Percentiles rank a stretch among this genome's conserved stretches.
Conservation (phyloP, 2,797 vertebrate genomes). For the Gambelia wislizenii region DNA sequence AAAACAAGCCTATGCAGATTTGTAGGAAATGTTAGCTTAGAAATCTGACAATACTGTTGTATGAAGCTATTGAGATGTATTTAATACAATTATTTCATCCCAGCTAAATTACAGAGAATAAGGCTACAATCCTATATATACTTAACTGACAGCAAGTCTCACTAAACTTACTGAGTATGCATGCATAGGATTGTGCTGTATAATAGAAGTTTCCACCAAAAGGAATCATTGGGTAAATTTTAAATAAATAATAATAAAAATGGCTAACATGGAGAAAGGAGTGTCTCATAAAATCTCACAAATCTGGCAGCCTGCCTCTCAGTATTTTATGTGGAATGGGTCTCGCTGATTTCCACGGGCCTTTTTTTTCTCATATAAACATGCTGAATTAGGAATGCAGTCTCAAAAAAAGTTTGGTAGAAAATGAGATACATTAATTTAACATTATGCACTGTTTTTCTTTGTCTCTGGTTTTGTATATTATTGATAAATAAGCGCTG, state of each 20-base stretch:
- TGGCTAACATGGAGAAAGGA: conserved; percentile 73
- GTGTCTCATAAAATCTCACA: conserved; percentile 68
- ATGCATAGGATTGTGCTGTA: not conserved
- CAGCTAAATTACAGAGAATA: conserved; percentile 43
- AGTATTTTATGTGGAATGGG: conserved; percentile 45
- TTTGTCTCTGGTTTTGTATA: conserved; percentile 69
- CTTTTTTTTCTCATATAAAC: not conserved
- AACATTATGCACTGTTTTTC: conserved; percentile 58
- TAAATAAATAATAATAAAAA: conserved; percentile 64
- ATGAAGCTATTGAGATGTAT: conserved; percentile 25
- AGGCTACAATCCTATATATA: conserved; percentile 2
- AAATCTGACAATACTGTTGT: conserved; percentile 1
- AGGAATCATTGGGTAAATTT: conserved; percentile 32
- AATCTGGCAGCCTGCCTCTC: not conserved
- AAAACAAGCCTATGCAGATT: conserved; percentile 41
- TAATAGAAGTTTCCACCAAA: conserved; percentile 13
- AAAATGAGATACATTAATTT: conserved; percentile 71
- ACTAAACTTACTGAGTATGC: not conserved
- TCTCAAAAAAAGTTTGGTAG: conserved; percentile 69
- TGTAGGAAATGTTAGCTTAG: conserved; percentile 49
- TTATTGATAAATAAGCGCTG: conserved; percentile 67
- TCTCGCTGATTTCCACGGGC: conserved; percentile 20
- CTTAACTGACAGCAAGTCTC: not conserved
- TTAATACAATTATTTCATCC: conserved; percentile 44
- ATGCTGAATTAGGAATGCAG: not conserved